Base-by-base conservation (phyloP, 1,140 invertebrate species). In the Rhyacophila brunnea region DNA sequence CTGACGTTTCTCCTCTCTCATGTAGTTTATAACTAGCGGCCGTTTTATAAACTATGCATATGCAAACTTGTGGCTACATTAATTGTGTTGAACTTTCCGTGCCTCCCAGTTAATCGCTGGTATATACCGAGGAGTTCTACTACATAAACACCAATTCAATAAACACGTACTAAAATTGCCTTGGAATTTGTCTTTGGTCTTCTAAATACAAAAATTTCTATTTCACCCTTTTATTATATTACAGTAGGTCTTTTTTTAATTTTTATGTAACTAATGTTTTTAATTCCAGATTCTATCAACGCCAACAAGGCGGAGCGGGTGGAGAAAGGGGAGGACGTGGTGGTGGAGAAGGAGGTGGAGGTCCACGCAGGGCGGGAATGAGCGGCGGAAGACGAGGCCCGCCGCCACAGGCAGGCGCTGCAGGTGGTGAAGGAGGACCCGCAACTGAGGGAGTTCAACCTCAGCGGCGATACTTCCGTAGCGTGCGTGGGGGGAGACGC, bases 311-410 rank as follows among this genome's bases (percentile, higher is more conserved):
- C 60, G 72, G 71, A 65, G 74, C 73, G 62, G 73, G 75, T 54
- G 74, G 74, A 54, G 74, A 74, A 66, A 74, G 75, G 65, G 75
- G 73, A 46, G 74, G 71, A 69, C 72, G 74, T 52, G 75, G 75
- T 64, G 74, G 73, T 52, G 72, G 70, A 68, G 74, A 71, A 66
- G 74, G 75, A 58, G 71, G 75, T 68, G 74, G 75, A 62, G 72
- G 53, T 14, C 38, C 52, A 20, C 46, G 53, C 1, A 43, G 40
- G 65, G 73, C 74, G 52, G 71, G 76, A 67, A 36, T 19, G 11
- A 13, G 45, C 34, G 48, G 49, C 38, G 71, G 69, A 60, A 69
- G 73, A 58, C 69, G 74, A 48, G 69, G 70, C 51, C 70, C 71
- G 66, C 70, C 71, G 49, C 57, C 68, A 23, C 49, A 40, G 50